These are phyloP conservation scores for Hymenopus coronatus DNA, from an alignment of 2,888 invertebrate species.

Conservation along the genomic window DNA sequence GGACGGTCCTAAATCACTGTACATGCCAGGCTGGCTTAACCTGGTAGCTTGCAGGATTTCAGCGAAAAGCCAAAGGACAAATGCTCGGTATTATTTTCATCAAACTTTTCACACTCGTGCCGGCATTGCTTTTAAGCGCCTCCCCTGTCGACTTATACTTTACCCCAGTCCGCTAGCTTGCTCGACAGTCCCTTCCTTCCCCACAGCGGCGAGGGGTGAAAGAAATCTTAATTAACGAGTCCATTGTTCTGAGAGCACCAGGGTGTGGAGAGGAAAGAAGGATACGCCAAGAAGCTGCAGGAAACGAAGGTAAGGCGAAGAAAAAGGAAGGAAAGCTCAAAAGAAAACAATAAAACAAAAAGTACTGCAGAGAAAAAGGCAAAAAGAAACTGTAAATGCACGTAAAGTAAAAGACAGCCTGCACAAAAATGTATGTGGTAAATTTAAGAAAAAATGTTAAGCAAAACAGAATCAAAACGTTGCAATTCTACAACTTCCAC, in stretches of 20 bases:
- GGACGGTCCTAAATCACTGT: neutral
- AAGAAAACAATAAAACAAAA: neutral
- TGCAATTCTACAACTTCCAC: too few relatives aligned
- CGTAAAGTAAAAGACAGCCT: neutral
- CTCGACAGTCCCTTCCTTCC: constrained; percentile 9
- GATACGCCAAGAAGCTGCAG: neutral
- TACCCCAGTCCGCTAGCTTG: neutral
- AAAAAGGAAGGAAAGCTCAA: constrained; percentile 7
- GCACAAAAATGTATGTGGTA: neutral
- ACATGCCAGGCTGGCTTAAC: neutral
- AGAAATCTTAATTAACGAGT: constrained; percentile 77
- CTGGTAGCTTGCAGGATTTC: neutral
- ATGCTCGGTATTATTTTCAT: constrained; percentile 1
- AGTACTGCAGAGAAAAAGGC: neutral
- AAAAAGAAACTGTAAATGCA: neutral
- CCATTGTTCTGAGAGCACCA: constrained; percentile 68
- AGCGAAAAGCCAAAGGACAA: neutral
- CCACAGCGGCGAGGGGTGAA: constrained; percentile 43
- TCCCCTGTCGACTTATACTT: neutral
- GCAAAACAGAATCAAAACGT: too few relatives aligned
- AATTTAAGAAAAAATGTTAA: neutral
- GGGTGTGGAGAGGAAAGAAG: constrained; percentile 41
- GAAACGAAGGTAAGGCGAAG: constrained; percentile 24
- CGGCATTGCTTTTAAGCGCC: constrained; percentile 23
- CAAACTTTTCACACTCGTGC: constrained; percentile 16